These are phyloP conservation scores for Chironomus riparius DNA, from an alignment of 2,888 invertebrate genomes.

Conservation along the genomic window DNA sequence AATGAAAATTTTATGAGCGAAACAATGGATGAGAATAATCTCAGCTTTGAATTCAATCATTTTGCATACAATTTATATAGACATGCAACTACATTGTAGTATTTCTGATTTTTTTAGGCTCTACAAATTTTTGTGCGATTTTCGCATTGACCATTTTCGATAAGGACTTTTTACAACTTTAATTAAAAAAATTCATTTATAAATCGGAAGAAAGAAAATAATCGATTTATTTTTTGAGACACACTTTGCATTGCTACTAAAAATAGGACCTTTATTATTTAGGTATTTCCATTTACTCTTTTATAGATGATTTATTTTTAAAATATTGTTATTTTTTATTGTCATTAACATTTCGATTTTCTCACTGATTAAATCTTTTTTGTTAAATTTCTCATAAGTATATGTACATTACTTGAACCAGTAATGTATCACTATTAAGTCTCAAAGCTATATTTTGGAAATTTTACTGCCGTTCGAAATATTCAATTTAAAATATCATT, in stretches of 20 bases:
- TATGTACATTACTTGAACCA: too few species aligned
- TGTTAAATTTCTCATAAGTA: too few species aligned
- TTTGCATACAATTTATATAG: background rate
- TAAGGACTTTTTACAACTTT: background rate
- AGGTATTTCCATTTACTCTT: too few species aligned
- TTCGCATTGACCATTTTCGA: background rate
- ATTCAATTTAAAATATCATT: too few species aligned
- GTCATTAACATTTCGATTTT: too few species aligned
- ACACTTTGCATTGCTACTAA: background rate
- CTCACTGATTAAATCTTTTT: too few species aligned
- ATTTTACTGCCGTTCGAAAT: too few species aligned
- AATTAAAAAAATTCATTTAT: background rate
- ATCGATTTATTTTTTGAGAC: background rate
- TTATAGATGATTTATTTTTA: background rate
- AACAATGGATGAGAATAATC: too few species aligned
- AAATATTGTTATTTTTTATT: background rate
- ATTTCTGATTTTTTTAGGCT: background rate
- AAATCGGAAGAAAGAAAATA: background rate
- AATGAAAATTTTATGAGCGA: too few species aligned
- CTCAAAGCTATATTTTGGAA: too few species aligned
- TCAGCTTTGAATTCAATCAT: too few species aligned
- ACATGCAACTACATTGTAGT: background rate
- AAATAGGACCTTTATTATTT: background rate
- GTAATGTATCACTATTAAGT: too few species aligned
- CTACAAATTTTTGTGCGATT: constrained; percentile 4